A percentile compares a stretch with the other conserved stretches of the same genome.
Conservation (phyloP, 2,888 invertebrate genomes). For the Pycnomerus fuliginosus region DNA sequence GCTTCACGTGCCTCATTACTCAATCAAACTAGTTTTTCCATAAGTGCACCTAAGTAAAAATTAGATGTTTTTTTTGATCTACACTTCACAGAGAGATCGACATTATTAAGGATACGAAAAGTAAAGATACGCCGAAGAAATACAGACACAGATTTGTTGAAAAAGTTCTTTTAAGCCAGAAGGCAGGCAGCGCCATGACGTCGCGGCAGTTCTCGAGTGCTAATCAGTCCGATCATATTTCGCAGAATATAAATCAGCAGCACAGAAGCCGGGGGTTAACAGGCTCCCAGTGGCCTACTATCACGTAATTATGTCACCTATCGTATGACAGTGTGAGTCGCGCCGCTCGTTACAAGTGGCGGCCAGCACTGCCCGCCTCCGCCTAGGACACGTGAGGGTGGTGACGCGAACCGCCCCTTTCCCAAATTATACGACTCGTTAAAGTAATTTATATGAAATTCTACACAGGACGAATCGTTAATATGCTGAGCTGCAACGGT, state of each 20-base stretch:
- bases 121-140: too few relatives aligned
- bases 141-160: too few relatives aligned
- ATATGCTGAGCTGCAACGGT: conserved; percentile 10
- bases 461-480: conserved; percentile 19
- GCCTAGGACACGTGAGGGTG: conserved; percentile 14
- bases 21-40: too few relatives aligned
- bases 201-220: too few relatives aligned
- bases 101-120: too few relatives aligned
- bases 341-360: conserved; percentile 26
- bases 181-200: too few relatives aligned
- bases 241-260: conserved; percentile 50
- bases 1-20: too few relatives aligned
- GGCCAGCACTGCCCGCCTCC: conserved; percentile 13
- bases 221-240: conserved; percentile 47
- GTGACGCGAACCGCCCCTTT: conserved; percentile 13
- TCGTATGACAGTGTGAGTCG: conserved; percentile 46
- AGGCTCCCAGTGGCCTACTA: conserved; percentile 54
- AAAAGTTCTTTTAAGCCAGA: too few relatives aligned
- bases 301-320: conserved; percentile 52
- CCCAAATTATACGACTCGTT: conserved; percentile 28
- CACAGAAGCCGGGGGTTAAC: conserved; percentile 51
- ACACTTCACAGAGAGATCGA: too few relatives aligned
- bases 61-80: too few relatives aligned
- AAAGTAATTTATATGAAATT: conserved; percentile 31
- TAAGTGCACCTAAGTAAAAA: too few relatives aligned